Conservation (phyloP, 2,888 invertebrate genomes). For the Lithophane socia region DNA sequence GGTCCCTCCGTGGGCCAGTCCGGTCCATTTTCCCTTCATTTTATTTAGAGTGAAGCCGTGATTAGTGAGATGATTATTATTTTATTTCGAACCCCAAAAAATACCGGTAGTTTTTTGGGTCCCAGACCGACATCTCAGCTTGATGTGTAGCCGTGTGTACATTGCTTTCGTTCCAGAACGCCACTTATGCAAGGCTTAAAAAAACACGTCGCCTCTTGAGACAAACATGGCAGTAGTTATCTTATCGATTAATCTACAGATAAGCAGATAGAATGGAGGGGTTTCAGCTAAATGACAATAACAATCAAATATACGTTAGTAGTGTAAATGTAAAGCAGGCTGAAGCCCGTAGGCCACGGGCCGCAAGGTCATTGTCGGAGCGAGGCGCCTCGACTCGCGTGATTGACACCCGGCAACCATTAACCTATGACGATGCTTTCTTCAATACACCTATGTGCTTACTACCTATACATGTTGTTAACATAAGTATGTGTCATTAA, state of each 20-base stretch:
- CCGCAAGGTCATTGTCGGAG: conserved; percentile 80
- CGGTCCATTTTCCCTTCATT: too few relatives aligned
- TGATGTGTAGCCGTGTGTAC: not conserved
- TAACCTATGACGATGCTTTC: conserved; percentile 70
- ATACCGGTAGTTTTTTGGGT: too few relatives aligned
- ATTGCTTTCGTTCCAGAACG: conserved; percentile 26
- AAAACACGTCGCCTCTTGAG: conserved; percentile 24
- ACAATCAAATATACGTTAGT: conserved; percentile 67
- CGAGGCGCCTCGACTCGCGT: conserved; percentile 67
- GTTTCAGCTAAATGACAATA: conserved; percentile 53
- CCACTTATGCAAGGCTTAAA: conserved; percentile 23
- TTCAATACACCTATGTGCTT: conserved; percentile 64
- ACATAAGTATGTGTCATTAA: conserved; percentile 44
- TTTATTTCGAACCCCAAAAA: too few relatives aligned
- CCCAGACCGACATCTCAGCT: too few relatives aligned
- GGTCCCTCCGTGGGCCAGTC: too few relatives aligned
- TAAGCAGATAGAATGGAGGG: conserved; percentile 45
- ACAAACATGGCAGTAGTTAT: conserved; percentile 32
- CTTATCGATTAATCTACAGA: conserved; percentile 59
- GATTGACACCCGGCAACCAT: conserved; percentile 74
- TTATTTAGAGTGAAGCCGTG: too few relatives aligned
- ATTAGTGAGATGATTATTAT: too few relatives aligned
- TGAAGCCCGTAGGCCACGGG: conserved; percentile 48
- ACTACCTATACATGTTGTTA: conserved; percentile 40
- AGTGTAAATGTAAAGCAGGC: conserved; percentile 58